Percentiles rank a stretch among this genome's conserved stretches.
These are phyloP conservation scores for Alfaro cultratus DNA, from an alignment of 2,797 vertebrate genomes.

Conservation along the genomic window DNA sequence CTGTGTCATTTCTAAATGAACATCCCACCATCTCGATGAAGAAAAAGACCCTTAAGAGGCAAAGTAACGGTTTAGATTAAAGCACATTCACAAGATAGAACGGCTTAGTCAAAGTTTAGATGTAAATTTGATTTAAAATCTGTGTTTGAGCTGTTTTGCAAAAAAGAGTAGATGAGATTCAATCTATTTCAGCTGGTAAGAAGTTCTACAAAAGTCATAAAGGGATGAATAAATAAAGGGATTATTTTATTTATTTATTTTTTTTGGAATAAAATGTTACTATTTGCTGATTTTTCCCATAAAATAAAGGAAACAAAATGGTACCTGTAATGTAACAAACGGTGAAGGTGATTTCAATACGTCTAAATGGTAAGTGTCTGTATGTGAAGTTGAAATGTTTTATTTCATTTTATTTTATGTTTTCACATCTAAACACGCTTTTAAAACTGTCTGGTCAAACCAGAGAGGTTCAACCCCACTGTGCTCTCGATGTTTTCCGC, in stretches of 20 bases:
- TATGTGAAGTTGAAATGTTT: background rate
- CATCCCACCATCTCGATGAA: background rate
- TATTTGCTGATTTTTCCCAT: background rate
- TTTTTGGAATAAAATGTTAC: background rate
- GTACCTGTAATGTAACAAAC: background rate
- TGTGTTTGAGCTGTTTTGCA: background rate
- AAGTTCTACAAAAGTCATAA: background rate
- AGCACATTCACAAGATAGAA: background rate
- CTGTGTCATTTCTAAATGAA: background rate
- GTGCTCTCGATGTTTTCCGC: constrained; percentile 14
- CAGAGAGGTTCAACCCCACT: constrained; percentile 25
- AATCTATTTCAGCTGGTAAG: background rate
- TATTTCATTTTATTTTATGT: background rate
- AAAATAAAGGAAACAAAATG: background rate
- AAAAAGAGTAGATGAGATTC: background rate
- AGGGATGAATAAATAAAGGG: background rate
- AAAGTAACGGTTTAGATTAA: background rate
- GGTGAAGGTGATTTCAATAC: background rate
- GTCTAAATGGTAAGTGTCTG: background rate
- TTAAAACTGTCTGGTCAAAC: background rate
- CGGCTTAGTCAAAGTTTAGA: background rate
- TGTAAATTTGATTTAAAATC: background rate
- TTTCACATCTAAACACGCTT: background rate
- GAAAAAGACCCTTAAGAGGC: background rate
- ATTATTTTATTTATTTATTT: background rate